These are phyloP conservation scores for Chelon auratus DNA, from an alignment of 2,797 vertebrate genomes.

Conservation along the genomic window DNA sequence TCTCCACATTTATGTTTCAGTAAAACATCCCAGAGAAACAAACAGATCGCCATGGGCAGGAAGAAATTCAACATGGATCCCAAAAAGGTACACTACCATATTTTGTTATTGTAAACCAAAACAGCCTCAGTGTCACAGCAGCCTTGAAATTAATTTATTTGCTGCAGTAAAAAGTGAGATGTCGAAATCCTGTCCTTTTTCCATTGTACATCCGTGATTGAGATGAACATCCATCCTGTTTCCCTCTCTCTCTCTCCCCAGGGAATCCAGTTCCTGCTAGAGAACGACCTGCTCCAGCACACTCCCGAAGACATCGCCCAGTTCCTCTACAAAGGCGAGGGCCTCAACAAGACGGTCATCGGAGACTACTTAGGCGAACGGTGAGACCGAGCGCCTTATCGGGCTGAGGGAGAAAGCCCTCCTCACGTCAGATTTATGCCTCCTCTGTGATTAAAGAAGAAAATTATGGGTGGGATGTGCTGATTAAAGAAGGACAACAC, in stretches of 20 bases:
- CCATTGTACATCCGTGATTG: slow-evolving; percentile 13
- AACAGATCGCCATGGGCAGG: slow-evolving; percentile 96
- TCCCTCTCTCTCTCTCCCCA: slow-evolving; percentile 60
- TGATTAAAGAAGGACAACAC: slow-evolving; percentile 50
- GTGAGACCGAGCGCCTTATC: slow-evolving; percentile 77
- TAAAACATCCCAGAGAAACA: slow-evolving; percentile 97
- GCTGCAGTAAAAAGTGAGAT: background rate
- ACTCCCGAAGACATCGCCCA: slow-evolving; percentile 95
- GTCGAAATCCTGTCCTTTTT: slow-evolving; percentile 32
- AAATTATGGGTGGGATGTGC: slow-evolving; percentile 65
- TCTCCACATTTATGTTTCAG: slow-evolving; percentile 70
- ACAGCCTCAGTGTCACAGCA: background rate
- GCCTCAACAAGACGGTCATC: slow-evolving; percentile 97
- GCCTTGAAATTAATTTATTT: slow-evolving; percentile 11
- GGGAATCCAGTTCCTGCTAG: slow-evolving; percentile 97
- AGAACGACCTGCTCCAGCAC: slow-evolving; percentile 95
- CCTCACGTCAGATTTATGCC: slow-evolving; percentile 57
- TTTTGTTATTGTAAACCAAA: slow-evolving; percentile 1
- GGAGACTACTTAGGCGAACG: slow-evolving; percentile 98
- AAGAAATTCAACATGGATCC: slow-evolving; percentile 99
- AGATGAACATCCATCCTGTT: slow-evolving; percentile 29
- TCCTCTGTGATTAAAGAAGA: slow-evolving; percentile 56
- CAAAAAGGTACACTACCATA: slow-evolving; percentile 88
- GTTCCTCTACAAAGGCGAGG: slow-evolving; percentile 98
- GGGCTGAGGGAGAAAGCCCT: slow-evolving; percentile 24